These are phyloP conservation scores for Diuraphis noxia DNA, from an alignment of 1,140 invertebrate genomes.

Conservation along the genomic window DNA sequence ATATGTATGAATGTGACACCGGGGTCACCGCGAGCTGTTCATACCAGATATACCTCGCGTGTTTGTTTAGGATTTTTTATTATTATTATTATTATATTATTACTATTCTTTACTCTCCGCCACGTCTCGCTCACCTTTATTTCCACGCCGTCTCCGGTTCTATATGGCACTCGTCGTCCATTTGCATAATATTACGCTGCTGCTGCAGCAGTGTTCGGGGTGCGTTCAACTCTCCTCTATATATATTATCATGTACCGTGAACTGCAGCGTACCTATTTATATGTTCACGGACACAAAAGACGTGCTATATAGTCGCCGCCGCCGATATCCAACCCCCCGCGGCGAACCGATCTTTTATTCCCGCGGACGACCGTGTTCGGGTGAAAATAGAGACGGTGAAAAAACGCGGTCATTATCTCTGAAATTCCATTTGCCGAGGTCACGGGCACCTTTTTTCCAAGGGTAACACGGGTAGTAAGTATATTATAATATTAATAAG, in stretches of 20 bases:
- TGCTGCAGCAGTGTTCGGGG: not conserved
- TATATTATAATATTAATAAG: not conserved
- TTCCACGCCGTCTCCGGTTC: not conserved
- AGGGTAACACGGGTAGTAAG: constrained; percentile 31
- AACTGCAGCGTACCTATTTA: too few species aligned
- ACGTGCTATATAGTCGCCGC: not conserved
- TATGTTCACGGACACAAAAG: not conserved
- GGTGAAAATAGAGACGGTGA: not conserved
- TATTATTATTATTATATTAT: not conserved
- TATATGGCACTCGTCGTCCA: not conserved
- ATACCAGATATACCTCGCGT: not conserved
- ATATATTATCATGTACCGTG: not conserved
- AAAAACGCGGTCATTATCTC: constrained; percentile 37
- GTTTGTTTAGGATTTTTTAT: constrained; percentile 45
- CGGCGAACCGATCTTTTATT: constrained; percentile 38
- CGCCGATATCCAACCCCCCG: constrained; percentile 18
- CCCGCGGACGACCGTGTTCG: not conserved
- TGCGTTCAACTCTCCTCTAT: constrained; percentile 39
- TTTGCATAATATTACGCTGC: constrained; percentile 40
- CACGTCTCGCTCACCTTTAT: not conserved
- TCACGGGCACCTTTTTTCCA: not conserved
- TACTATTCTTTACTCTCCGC: not conserved
- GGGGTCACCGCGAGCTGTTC: constrained; percentile 7
- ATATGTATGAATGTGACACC: not conserved
- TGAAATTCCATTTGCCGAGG: constrained; percentile 33